Conservation (phyloP, 2,797 vertebrate genomes). For the Margarornis squamiger region DNA sequence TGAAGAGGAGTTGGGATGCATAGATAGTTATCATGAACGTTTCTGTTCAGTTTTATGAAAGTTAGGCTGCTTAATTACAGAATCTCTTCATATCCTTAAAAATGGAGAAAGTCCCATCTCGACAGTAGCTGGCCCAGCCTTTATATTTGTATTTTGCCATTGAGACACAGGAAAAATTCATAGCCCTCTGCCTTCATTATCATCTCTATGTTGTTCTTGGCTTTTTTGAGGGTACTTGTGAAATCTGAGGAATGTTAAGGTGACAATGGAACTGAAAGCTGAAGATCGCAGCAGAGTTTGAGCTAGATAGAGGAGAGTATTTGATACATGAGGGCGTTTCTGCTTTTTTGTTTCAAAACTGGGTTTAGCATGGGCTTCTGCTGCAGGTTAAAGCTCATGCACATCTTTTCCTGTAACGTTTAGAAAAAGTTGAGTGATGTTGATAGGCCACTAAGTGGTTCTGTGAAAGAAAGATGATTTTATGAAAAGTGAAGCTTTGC, state of each 20-base stretch:
- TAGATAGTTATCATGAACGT: background rate
- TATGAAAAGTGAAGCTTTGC: background rate
- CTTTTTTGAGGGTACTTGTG: background rate
- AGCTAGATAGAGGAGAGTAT: background rate
- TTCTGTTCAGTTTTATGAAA: background rate
- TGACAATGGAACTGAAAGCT: background rate
- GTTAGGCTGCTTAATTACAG: background rate
- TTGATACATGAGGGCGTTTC: background rate
- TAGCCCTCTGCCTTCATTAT: accelerated
- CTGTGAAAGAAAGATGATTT: background rate
- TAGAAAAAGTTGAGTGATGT: background rate
- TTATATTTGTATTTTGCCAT: background rate
- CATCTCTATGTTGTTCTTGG: background rate
- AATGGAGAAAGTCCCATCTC: accelerated
- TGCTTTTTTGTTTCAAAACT: background rate
- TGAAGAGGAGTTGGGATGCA: background rate
- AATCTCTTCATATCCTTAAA: background rate
- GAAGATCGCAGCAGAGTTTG: background rate
- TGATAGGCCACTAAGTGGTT: background rate
- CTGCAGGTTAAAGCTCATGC: background rate
- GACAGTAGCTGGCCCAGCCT: background rate
- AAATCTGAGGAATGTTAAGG: background rate
- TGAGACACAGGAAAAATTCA: background rate
- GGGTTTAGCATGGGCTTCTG: background rate
- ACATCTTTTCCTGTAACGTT: accelerated